A percentile compares a stretch with the other conserved stretches of the same genome.
These are phyloP conservation scores for Gobius niger DNA, from an alignment of 2,113 vertebrate species.

Conservation along the genomic window DNA sequence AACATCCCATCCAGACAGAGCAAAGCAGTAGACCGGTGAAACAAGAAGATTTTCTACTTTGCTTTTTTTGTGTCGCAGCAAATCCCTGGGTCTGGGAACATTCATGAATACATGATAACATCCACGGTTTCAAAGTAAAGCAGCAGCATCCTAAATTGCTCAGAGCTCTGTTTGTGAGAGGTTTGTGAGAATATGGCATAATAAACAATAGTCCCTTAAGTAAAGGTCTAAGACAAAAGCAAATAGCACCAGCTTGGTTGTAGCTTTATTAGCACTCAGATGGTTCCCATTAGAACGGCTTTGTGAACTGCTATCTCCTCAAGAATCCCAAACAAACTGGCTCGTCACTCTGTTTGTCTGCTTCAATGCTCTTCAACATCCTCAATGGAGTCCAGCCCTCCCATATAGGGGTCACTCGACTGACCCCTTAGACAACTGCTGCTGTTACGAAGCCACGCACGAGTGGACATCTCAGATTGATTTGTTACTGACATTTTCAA, in stretches of 20 bases:
- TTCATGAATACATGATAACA: slow-evolving; percentile 32
- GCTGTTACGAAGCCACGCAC: slow-evolving; percentile 23
- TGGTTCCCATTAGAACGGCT: slow-evolving; percentile 74
- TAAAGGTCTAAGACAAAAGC: slow-evolving; percentile 65
- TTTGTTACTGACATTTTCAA: not conserved
- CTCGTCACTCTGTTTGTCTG: slow-evolving; percentile 60
- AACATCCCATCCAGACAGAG: not conserved
- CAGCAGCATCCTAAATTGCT: slow-evolving; percentile 33
- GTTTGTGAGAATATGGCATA: slow-evolving; percentile 62
- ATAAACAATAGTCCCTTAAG: slow-evolving; percentile 63
- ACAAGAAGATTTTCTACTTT: not conserved
- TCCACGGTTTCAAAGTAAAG: slow-evolving; percentile 44
- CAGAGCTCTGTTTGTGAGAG: slow-evolving; percentile 38
- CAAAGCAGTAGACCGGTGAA: slow-evolving; percentile 23
- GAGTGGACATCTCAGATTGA: slow-evolving; percentile 18
- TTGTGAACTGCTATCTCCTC: slow-evolving; percentile 71
- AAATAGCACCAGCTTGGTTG: slow-evolving; percentile 56
- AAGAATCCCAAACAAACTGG: slow-evolving; percentile 74
- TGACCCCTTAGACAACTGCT: slow-evolving; percentile 39
- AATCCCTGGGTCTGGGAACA: slow-evolving; percentile 56
- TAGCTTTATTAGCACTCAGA: slow-evolving; percentile 66
- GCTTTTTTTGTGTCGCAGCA: slow-evolving; percentile 29
- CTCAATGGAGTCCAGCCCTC: slow-evolving; percentile 33
- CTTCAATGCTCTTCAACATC: slow-evolving; percentile 49
- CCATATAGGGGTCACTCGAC: slow-evolving; percentile 26